Evolutionary conservation across 2,113 vertebrate genomes (phyloP).

Genomic region (Paradoxurus hermaphroditus): DNA sequence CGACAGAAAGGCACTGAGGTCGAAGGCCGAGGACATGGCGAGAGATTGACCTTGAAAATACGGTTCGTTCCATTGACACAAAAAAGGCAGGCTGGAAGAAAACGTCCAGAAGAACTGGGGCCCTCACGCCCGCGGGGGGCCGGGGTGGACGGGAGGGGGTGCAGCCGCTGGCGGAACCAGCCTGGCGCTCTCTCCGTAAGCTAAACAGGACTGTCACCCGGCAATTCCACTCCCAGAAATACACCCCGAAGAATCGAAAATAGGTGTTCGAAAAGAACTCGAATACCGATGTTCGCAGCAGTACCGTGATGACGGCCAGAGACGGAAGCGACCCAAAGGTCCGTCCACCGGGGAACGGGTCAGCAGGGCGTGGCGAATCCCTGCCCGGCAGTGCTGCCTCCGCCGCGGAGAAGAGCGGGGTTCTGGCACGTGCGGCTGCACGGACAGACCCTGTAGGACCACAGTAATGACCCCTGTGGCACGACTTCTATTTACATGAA

Average conservation of each 20-base stretch:
- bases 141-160: fast-evolving
- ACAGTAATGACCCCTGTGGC: fast-evolving
- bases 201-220: fast-evolving
- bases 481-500: fast-evolving
- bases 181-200: fast-evolving
- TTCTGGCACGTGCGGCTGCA: fast-evolving
- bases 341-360: background rate
- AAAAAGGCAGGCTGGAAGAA: background rate
- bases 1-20: fast-evolving
- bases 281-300: fast-evolving
- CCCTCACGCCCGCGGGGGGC: fast-evolving
- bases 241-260: fast-evolving
- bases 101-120: fast-evolving
- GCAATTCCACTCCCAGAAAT: background rate
- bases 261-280: background rate
- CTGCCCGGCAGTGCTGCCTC: fast-evolving
- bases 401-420: too few species aligned
- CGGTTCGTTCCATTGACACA: fast-evolving
- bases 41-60: background rate
- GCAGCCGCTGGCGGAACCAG: fast-evolving
- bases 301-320: fast-evolving
- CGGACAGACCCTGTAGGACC: too few species aligned
- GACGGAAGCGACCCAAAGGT: background rate
- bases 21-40: too few species aligned
- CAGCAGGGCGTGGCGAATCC: fast-evolving